phyloP scores from a whole-genome alignment of 2,888 invertebrate genomes.

The Antheraea assamensis region DNA sequence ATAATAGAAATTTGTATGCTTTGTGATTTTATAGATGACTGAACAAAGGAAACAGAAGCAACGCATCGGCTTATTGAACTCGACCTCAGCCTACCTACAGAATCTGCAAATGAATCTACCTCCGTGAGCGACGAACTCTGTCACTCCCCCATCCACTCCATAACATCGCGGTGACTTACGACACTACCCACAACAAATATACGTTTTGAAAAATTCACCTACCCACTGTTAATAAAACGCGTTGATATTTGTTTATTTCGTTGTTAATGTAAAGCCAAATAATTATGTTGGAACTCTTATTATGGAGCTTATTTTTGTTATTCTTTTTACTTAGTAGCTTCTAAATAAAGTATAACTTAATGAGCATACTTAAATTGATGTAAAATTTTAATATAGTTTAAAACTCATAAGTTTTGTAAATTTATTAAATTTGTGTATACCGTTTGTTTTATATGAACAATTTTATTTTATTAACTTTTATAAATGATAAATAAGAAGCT shows the following conservation, averaged over 20 bases:
- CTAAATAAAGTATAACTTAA: neutral
- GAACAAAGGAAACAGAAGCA: conserved; percentile 98
- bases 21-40: conserved; percentile 86
- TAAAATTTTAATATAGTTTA: neutral
- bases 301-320: neutral
- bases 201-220: neutral
- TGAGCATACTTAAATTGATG: neutral
- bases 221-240: neutral
- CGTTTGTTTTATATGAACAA: neutral
- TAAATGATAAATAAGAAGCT: neutral
- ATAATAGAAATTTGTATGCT: conserved; percentile 9
- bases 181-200: neutral
- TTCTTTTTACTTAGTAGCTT: neutral
- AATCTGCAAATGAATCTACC: conserved; percentile 76
- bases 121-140: conserved; percentile 55
- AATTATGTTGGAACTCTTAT: neutral
- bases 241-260: neutral
- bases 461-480: neutral
- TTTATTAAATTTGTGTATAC: neutral
- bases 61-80: conserved; percentile 92
- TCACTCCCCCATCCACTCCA: no score
- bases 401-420: neutral
- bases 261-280: neutral
- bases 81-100: conserved; percentile 87
- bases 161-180: neutral